Percentiles rank a stretch among this genome's conserved stretches.
Conservation (phyloP, 2,797 vertebrate species). For the Macropus fuliginosus region DNA sequence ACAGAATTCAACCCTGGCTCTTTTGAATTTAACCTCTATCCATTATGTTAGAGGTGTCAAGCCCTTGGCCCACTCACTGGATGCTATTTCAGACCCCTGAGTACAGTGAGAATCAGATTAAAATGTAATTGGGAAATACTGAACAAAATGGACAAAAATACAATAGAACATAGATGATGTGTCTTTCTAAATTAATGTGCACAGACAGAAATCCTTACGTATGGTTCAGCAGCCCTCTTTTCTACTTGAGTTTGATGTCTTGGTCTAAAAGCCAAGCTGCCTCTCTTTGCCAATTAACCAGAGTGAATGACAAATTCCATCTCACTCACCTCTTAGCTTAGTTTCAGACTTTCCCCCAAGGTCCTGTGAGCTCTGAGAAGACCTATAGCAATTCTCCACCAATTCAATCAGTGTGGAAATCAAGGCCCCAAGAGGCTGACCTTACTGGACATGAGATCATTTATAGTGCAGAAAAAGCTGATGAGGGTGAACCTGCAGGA, state of each 20-base stretch:
- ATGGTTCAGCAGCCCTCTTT: neutral
- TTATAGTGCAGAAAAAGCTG: neutral
- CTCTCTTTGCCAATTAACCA: neutral
- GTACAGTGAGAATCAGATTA: neutral
- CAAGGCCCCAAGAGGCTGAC: neutral
- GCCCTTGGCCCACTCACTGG: neutral
- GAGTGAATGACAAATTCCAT: neutral
- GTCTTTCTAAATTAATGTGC: neutral
- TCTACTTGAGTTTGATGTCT: neutral
- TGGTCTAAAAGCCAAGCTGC: neutral
- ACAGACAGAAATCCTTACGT: neutral
- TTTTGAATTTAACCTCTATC: neutral
- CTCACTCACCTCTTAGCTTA: neutral
- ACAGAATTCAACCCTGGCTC: neutral
- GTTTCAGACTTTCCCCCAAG: neutral
- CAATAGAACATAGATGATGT: neutral
- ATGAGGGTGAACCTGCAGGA: too few species aligned
- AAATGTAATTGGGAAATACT: neutral
- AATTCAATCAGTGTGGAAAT: neutral
- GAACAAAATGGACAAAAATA: neutral
- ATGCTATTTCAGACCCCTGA: neutral
- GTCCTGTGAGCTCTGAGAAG: neutral
- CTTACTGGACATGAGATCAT: neutral
- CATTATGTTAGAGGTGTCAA: neutral
- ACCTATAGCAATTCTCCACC: neutral